Conservation (phyloP, 2,797 vertebrate genomes). For the Molossus alvarezi region DNA sequence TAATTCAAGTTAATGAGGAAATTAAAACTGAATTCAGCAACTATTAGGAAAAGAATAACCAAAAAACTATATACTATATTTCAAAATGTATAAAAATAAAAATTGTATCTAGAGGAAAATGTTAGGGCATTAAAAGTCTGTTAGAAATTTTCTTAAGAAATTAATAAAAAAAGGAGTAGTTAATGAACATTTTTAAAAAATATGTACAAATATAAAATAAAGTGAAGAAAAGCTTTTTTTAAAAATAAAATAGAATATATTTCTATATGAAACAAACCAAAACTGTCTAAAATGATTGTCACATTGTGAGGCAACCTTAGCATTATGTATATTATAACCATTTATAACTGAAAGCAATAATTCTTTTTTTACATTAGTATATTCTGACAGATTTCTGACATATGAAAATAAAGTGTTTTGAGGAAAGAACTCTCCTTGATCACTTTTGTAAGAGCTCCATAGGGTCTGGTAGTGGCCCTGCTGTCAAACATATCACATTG, state of each 20-base stretch:
- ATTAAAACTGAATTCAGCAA: slow-evolving; percentile 11
- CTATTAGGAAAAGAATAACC: not conserved
- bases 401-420: not conserved
- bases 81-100: not conserved
- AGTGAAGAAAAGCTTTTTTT: not conserved
- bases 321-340: not conserved
- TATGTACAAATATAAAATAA: not conserved
- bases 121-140: not conserved
- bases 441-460: not conserved
- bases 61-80: not conserved
- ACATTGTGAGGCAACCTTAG: not conserved
- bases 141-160: not conserved
- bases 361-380: not conserved
- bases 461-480: not conserved
- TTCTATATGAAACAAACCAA: slow-evolving; percentile 8
- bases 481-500: not conserved
- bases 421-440: not conserved
- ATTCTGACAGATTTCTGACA: not conserved
- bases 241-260: not conserved
- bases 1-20: not conserved
- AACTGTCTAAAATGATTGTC: not conserved
- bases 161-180: not conserved
- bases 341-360: not conserved
- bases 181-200: not conserved
- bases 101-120: not conserved